Percentiles rank a stretch among this genome's conserved stretches.
These are phyloP conservation scores for Sterna hirundo DNA, from an alignment of 2,113 vertebrate species.

Conservation along the genomic window DNA sequence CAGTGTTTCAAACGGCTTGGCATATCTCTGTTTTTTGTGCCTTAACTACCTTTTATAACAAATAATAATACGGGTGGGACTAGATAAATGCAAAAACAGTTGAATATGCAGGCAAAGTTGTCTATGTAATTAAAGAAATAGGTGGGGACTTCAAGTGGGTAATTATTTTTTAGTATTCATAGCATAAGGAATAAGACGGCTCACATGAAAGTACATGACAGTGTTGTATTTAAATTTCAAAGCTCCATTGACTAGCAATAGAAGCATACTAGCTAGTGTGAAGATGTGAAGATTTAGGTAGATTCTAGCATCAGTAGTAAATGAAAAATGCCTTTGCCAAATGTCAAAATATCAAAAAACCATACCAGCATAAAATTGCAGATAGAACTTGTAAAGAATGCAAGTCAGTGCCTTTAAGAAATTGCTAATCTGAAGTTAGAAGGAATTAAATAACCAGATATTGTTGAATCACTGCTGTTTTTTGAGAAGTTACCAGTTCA, in stretches of 20 bases:
- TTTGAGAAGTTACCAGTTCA: constrained; percentile 93
- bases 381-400: not conserved
- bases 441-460: constrained; percentile 75
- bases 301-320: not conserved
- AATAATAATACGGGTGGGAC: not conserved
- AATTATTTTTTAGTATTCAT: not conserved
- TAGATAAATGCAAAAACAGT: constrained; percentile 45
- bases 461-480: constrained; percentile 82
- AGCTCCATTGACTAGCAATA: not conserved
- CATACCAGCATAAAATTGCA: not conserved
- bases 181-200: not conserved
- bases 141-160: not conserved
- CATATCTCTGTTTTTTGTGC: constrained; percentile 45
- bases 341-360: not conserved
- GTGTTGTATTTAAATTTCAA: not conserved
- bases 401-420: constrained; percentile 31
- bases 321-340: not conserved
- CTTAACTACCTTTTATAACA: constrained; percentile 22
- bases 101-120: not conserved
- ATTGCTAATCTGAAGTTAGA: constrained; percentile 59
- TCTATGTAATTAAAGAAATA: constrained; percentile 23
- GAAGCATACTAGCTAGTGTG: not conserved
- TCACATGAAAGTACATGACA: not conserved
- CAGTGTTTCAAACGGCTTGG: constrained; percentile 53
- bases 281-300: not conserved